Conservation (phyloP, 64 coral and sea anemone genomes). For the Dendrophyllia cribrosa region DNA sequence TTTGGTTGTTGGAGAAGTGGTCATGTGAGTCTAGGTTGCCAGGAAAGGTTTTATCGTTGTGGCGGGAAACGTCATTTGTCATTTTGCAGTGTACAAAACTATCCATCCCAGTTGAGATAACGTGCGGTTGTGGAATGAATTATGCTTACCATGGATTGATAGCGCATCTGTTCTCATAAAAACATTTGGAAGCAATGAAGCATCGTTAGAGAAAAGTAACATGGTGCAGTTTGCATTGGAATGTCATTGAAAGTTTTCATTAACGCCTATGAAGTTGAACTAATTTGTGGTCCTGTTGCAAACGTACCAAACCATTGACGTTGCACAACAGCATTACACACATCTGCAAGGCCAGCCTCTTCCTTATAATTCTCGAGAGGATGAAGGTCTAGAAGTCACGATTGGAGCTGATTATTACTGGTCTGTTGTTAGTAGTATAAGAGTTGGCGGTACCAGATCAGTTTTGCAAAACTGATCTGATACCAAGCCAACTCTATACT, state of each 20-base stretch:
- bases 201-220: constrained; percentile 50
- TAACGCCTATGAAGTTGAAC: constrained; percentile 61
- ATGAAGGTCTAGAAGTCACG: constrained; percentile 52
- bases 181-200: constrained; percentile 49
- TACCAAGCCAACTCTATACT: too few relatives aligned
- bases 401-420: constrained; percentile 88
- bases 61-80: constrained; percentile 51
- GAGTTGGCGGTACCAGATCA: too few relatives aligned
- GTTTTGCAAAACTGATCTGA: too few relatives aligned
- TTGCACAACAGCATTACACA: constrained; percentile 57
- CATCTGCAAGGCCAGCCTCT: constrained; percentile 56
- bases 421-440: too few relatives aligned
- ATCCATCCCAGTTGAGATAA: neutral
- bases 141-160: constrained; percentile 11
- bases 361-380: constrained; percentile 42
- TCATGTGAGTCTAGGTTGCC: constrained; percentile 52
- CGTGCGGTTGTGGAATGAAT: constrained; percentile 28
- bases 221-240: constrained; percentile 61
- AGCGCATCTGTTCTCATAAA: constrained; percentile 53
- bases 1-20: constrained; percentile 67
- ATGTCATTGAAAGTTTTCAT: constrained; percentile 56
- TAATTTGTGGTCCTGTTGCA: constrained; percentile 58
- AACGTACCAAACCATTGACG: constrained; percentile 61
- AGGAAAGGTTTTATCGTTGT: constrained; percentile 44
- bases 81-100: constrained; percentile 9